Evolutionary conservation across 2,113 vertebrate species (phyloP).

Genomic region (Oxygymnocypris stewartii): DNA sequence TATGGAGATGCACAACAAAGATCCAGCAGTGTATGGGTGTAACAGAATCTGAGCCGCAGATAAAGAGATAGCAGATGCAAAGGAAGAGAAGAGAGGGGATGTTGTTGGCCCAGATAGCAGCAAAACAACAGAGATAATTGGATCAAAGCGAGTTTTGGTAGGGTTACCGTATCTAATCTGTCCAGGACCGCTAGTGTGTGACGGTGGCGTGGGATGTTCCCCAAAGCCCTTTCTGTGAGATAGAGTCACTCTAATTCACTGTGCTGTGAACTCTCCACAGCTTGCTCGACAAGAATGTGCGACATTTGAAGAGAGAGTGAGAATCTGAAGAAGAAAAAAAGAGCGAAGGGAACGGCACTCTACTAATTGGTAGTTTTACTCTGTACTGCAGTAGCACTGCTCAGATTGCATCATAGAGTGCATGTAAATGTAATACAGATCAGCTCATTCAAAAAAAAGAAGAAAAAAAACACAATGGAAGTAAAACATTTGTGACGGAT

Average conservation of each 20-base stretch:
- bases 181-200: slow-evolving; percentile 47
- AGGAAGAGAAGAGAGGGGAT: slow-evolving; percentile 26
- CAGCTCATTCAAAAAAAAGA: neutral
- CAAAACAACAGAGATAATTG: slow-evolving; percentile 50
- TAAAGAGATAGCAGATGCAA: slow-evolving; percentile 25
- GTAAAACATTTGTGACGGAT: neutral
- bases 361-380: slow-evolving; percentile 23
- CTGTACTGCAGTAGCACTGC: neutral
- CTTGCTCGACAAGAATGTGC: slow-evolving; percentile 38
- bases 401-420: slow-evolving; percentile 1
- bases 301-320: slow-evolving; percentile 40
- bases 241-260: slow-evolving; percentile 44
- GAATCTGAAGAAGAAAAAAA: slow-evolving; percentile 9
- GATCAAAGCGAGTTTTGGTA: slow-evolving; percentile 45
- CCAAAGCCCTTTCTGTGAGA: slow-evolving; percentile 48
- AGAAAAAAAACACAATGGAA: neutral
- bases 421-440: neutral
- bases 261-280: slow-evolving; percentile 42
- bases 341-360: neutral
- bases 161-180: slow-evolving; percentile 46
- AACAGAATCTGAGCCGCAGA: slow-evolving; percentile 27
- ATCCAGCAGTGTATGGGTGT: slow-evolving; percentile 31
- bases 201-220: slow-evolving; percentile 49
- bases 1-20: slow-evolving; percentile 33
- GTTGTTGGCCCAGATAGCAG: slow-evolving; percentile 35